A percentile compares a stretch with the other conserved stretches of the same genome.
These are phyloP conservation scores for Halisarca cf. caerulea DNA, from an alignment of 37 sponge, comb jelly and placozoan species.

Conservation along the genomic window DNA sequence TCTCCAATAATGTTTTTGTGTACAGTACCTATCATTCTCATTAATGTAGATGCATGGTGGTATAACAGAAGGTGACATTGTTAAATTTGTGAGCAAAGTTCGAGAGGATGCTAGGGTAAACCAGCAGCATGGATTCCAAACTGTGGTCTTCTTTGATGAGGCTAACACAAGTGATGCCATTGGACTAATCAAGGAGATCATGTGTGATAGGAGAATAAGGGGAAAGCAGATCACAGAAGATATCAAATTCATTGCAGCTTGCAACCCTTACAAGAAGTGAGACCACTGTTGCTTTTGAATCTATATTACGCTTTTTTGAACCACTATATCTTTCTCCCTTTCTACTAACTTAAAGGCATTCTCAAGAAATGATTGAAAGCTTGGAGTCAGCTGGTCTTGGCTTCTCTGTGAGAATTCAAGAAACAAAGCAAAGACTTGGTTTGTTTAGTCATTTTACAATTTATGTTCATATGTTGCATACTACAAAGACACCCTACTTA, in stretches of 20 bases:
- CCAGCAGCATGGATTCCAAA: constrained; percentile 42
- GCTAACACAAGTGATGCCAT: constrained; percentile 96
- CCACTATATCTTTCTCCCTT: too few relatives aligned
- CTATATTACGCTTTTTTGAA: too few relatives aligned
- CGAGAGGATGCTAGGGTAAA: constrained; percentile 62
- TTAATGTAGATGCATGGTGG: constrained; percentile 98
- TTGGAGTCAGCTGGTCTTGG: constrained; percentile 91
- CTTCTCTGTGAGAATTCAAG: constrained; percentile 56
- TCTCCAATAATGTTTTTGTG: too few relatives aligned
- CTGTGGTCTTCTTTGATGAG: constrained; percentile 98
- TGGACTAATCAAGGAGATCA: constrained; percentile 97
- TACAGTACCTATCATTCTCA: too few relatives aligned
- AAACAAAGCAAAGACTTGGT: constrained; percentile 75
- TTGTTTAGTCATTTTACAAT: neutral
- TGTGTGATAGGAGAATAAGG: constrained; percentile 91
- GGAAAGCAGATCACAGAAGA: constrained; percentile 72
- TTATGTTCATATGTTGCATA: too few relatives aligned
- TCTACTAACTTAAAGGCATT: constrained; percentile 42
- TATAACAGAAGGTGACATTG: constrained; percentile 63
- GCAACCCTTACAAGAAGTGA: constrained; percentile 92
- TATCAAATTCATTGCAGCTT: constrained; percentile 95
- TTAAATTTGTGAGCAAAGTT: constrained; percentile 49
- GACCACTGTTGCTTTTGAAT: neutral
- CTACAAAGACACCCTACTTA: too few relatives aligned
- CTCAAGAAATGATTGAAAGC: constrained; percentile 80